phyloP scores from a whole-genome alignment of 2,888 invertebrate species.

The Mimumesa dahlbomi region DNA sequence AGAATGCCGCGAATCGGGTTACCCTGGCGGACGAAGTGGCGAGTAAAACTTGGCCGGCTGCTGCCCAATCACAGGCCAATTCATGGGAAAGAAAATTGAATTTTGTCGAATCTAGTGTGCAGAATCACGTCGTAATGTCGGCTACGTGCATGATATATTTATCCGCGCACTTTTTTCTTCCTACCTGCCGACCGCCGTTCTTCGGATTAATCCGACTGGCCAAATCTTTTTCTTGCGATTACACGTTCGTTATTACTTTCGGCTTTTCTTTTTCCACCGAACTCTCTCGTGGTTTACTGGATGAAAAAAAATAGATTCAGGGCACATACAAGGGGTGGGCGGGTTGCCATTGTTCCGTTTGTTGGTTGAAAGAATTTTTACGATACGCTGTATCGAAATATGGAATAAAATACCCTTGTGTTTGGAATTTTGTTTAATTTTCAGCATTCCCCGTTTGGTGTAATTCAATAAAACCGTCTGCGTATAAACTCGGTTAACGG shows the following conservation, averaged over 20 bases:
- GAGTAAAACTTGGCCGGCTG: slow-evolving; percentile 57
- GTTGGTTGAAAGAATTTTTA: no score
- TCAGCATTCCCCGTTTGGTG: no score
- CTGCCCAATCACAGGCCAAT: slow-evolving; percentile 70
- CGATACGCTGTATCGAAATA: no score
- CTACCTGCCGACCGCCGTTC: neutral
- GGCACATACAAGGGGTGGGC: no score
- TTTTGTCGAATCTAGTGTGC: slow-evolving; percentile 53
- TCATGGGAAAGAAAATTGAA: slow-evolving; percentile 70
- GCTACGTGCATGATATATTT: slow-evolving; percentile 34
- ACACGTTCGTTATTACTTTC: neutral
- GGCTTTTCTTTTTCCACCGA: neutral
- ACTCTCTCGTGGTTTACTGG: neutral
- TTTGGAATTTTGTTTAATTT: no score
- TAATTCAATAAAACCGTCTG: no score
- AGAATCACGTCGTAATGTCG: slow-evolving; percentile 49
- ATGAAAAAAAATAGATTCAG: no score
- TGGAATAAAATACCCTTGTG: no score
- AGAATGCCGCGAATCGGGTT: slow-evolving; percentile 63
- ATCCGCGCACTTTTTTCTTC: slow-evolving; percentile 3
- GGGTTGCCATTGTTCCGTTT: no score
- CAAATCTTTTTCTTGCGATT: no score
- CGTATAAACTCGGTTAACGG: no score
- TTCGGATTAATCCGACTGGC: neutral
- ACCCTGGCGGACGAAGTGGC: slow-evolving; percentile 37